phyloP scores from a whole-genome alignment of 2,113 vertebrate genomes.

The Chauna torquata region DNA sequence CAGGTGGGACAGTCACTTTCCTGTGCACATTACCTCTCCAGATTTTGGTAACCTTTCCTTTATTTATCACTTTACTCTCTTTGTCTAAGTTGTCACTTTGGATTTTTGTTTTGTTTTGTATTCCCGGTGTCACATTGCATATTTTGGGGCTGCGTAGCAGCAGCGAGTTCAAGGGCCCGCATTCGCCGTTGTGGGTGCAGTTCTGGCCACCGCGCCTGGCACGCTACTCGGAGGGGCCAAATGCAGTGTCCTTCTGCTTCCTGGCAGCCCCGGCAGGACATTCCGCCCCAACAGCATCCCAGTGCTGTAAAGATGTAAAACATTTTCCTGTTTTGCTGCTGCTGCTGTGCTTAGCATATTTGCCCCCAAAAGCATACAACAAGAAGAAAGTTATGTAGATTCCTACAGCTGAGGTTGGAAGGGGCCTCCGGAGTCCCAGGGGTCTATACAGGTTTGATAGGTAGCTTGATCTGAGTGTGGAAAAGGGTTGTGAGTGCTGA shows the following conservation, averaged over 20 bases:
- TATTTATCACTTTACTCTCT: neutral
- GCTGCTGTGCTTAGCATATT: neutral
- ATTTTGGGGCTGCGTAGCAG: neutral
- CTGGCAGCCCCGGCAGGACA: neutral
- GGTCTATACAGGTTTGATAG: neutral
- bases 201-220: neutral
- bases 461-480: neutral
- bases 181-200: rapidly evolving
- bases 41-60: neutral
- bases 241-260: neutral
- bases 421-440: neutral
- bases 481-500: neutral
- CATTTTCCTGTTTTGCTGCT: neutral
- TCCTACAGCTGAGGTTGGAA: neutral
- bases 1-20: neutral
- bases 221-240: neutral
- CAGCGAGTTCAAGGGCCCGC: neutral
- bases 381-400: neutral
- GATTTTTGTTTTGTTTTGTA: neutral
- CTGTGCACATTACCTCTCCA: neutral
- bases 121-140: neutral
- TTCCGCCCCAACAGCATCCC: neutral
- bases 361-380: neutral
- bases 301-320: neutral
- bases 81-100: neutral